Conservation (phyloP, 2,113 vertebrate species). For the Vanacampus margaritifer region DNA sequence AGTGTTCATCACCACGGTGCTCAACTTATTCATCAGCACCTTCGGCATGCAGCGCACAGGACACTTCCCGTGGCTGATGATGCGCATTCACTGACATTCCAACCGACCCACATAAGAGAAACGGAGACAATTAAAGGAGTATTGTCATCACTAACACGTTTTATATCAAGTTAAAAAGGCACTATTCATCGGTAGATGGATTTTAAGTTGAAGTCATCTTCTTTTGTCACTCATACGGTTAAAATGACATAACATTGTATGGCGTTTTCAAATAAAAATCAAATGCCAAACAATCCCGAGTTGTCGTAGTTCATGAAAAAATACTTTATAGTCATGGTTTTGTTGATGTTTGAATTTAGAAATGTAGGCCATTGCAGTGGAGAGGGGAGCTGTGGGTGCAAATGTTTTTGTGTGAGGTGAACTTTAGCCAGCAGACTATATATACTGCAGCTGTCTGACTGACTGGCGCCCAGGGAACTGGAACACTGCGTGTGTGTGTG, state of each 20-base stretch:
- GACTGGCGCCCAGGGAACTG: conserved; percentile 60
- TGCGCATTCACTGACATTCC: conserved; percentile 56
- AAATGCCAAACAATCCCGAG: not conserved
- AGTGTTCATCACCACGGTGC: conserved; percentile 56
- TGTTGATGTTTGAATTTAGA: not conserved
- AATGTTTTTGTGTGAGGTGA: conserved; percentile 32
- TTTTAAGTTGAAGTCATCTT: not conserved
- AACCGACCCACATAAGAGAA: not conserved
- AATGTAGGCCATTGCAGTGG: conserved; percentile 7
- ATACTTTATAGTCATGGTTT: not conserved
- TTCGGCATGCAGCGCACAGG: conserved; percentile 66
- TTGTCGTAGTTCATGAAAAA: not conserved
- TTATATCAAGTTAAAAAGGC: not conserved
- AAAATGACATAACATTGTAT: not conserved
- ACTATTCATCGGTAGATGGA: not conserved
- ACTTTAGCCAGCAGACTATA: conserved; percentile 61
- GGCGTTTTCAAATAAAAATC: not conserved
- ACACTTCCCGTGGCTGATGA: conserved; percentile 67
- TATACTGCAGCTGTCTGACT: conserved; percentile 61
- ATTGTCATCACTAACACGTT: not conserved
- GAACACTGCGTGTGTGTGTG: conserved; percentile 33
- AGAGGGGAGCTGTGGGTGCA: conserved; percentile 19
- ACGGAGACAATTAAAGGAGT: not conserved
- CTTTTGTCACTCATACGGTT: not conserved
- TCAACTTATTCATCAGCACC: conserved; percentile 69